A percentile compares a stretch with the other conserved stretches of the same genome.
phyloP scores from a whole-genome alignment of 2,797 vertebrate genomes.

The Sebastes oblongus region DNA sequence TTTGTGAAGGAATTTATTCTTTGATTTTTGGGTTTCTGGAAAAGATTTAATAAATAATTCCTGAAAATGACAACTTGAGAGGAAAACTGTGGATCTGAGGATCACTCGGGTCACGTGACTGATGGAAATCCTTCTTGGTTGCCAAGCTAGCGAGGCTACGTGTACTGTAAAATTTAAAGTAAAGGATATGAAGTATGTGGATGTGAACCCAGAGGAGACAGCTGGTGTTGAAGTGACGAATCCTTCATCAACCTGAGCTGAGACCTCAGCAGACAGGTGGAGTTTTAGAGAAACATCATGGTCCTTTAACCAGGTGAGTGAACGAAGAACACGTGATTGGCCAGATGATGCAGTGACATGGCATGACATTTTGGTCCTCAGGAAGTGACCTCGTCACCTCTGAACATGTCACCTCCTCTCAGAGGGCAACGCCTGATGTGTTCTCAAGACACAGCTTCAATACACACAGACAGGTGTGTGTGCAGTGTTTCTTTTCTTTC shows the following conservation, averaged over 20 bases:
- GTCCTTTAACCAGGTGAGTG: constrained; percentile 36
- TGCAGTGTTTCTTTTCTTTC: neutral
- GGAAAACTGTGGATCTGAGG: too few species aligned
- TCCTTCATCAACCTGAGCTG: neutral
- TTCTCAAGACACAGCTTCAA: constrained; percentile 18
- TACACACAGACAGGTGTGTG: constrained; percentile 38
- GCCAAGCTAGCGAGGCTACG: neutral
- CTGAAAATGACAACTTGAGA: too few species aligned
- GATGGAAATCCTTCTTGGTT: too few species aligned
- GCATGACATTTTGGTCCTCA: constrained; percentile 69
- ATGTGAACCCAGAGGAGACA: neutral
- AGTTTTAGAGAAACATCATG: neutral
- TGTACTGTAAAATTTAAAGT: neutral
- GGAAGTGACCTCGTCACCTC: constrained; percentile 77
- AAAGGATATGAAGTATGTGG: neutral
- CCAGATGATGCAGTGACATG: constrained; percentile 64
- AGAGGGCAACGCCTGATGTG: constrained; percentile 2
- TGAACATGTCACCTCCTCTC: constrained; percentile 38
- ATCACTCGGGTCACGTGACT: too few species aligned
- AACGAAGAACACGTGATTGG: constrained; percentile 47
- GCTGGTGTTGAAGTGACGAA: neutral
- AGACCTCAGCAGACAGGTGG: constrained; percentile 26
- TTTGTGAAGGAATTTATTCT: too few species aligned
- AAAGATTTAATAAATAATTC: too few species aligned
- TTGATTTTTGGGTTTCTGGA: too few species aligned